These are phyloP conservation scores for Hirudo medicinalis DNA, from an alignment of 1,140 invertebrate species.

Conservation along the genomic window DNA sequence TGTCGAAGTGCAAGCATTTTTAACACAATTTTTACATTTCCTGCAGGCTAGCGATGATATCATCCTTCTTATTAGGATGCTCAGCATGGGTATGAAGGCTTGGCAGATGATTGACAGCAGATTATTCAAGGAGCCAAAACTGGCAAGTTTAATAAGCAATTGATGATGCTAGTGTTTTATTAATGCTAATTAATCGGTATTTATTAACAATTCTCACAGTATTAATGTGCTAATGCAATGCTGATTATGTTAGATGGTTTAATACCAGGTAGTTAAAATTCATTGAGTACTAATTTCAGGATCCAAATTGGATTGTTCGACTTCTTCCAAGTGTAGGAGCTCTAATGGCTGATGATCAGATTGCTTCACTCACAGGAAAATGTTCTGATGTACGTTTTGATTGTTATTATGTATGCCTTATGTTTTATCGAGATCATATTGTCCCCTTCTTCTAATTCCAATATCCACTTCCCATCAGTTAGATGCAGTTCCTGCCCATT, in stretches of 20 bases:
- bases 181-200: background rate
- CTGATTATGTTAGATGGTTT: too few species aligned
- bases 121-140: slow-evolving; percentile 79
- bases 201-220: background rate
- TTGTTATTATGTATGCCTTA: background rate
- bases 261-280: background rate
- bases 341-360: slow-evolving; percentile 92
- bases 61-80: slow-evolving; percentile 77
- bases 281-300: slow-evolving; percentile 35
- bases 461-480: slow-evolving; percentile 14
- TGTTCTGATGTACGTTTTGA: slow-evolving; percentile 56
- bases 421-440: background rate
- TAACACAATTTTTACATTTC: slow-evolving; percentile 20
- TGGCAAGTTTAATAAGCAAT: slow-evolving; percentile 27
- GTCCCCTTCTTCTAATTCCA: background rate
- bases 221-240: background rate
- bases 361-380: slow-evolving; percentile 67
- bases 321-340: slow-evolving; percentile 86
- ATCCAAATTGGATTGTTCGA: slow-evolving; percentile 80
- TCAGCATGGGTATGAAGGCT: slow-evolving; percentile 76
- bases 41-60: slow-evolving; percentile 70
- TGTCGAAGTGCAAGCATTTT: background rate
- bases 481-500: slow-evolving; percentile 19
- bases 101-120: slow-evolving; percentile 93
- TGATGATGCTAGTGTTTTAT: too few species aligned